Evolutionary conservation across 2,888 invertebrate genomes (phyloP).

Genomic region (Chrysomela aeneicollis): DNA sequence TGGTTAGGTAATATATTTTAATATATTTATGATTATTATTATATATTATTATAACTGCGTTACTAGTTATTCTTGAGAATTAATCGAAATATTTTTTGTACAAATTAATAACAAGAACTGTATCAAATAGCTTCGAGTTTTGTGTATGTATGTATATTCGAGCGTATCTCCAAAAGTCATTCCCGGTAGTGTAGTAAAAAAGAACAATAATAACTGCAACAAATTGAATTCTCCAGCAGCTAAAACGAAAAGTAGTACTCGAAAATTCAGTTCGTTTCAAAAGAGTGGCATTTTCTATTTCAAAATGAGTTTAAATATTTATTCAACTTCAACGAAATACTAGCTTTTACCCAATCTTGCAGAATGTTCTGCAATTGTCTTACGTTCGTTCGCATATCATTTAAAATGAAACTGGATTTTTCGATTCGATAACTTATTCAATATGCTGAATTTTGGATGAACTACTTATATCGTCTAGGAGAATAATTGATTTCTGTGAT

Average conservation of each 20-base stretch:
- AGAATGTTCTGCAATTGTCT: too few relatives aligned
- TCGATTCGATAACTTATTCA: background rate
- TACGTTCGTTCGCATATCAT: too few relatives aligned
- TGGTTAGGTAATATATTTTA: conserved; percentile 56
- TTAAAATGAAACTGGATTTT: too few relatives aligned
- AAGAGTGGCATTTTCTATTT: too few relatives aligned
- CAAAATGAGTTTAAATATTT: too few relatives aligned
- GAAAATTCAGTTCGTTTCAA: conserved; percentile 1
- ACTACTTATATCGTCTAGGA: background rate
- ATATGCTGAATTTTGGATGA: background rate
- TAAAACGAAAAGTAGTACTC: background rate
- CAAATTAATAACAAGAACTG: conserved; percentile 42
- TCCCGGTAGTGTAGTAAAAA: background rate
- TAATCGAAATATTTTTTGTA: conserved; percentile 51
- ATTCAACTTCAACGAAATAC: background rate
- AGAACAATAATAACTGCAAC: background rate
- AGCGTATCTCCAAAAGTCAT: conserved; percentile 32
- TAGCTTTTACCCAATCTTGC: background rate
- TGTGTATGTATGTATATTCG: conserved; percentile 35
- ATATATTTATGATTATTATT: conserved; percentile 53
- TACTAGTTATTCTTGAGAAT: conserved; percentile 51
- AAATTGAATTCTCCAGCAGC: background rate
- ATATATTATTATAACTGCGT: conserved; percentile 50
- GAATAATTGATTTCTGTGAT: background rate
- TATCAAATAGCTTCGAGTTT: conserved; percentile 36